phyloP scores from a whole-genome alignment of 1,140 invertebrate species.

The Tetramorium parvispinum region DNA sequence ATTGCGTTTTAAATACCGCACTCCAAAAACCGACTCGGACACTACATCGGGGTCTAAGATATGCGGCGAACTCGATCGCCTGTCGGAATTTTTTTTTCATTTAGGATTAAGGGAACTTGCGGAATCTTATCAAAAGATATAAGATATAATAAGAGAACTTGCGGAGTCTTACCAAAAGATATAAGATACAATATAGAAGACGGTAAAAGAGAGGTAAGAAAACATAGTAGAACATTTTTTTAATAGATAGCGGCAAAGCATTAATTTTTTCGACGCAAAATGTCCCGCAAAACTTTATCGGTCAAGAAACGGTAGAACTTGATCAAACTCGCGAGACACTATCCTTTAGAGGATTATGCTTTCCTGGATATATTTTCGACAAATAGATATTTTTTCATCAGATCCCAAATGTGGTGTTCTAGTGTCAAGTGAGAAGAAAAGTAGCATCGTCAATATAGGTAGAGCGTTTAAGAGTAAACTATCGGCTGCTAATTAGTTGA shows the following conservation, averaged over 20 bases:
- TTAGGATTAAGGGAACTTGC: neutral
- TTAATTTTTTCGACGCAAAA: neutral
- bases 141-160: neutral
- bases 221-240: neutral
- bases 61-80: neutral
- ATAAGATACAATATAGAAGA: neutral
- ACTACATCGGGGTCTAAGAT: neutral
- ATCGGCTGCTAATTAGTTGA: conserved; percentile 21
- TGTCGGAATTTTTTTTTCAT: neutral
- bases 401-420: neutral
- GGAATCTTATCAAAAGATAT: neutral
- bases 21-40: neutral
- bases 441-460: conserved; percentile 1
- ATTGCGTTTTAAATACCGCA: neutral
- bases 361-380: neutral
- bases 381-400: neutral
- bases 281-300: neutral
- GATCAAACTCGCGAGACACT: neutral
- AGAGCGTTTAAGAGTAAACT: neutral
- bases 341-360: neutral
- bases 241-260: neutral
- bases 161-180: neutral
- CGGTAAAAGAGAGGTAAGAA: neutral
- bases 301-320: neutral
- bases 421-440: neutral